Conservation (phyloP, 2,113 vertebrate genomes). For the Bubo blakistoni region DNA sequence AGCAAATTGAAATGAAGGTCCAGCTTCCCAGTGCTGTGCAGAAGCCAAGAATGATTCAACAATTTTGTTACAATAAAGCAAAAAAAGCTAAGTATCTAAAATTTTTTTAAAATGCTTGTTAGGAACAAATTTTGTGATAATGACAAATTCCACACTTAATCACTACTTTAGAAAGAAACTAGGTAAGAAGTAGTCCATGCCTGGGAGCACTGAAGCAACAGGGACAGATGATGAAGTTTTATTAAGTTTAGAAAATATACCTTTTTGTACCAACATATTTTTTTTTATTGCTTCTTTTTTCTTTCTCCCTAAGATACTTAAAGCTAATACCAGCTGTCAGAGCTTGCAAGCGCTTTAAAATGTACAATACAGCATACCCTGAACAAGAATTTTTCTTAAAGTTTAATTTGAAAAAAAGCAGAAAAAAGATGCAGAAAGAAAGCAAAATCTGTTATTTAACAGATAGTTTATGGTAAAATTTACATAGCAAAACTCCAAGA, state of each 20-base stretch:
- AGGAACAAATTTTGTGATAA: not conserved
- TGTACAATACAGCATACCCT: not conserved
- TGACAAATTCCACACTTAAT: not conserved
- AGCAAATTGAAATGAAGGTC: not conserved
- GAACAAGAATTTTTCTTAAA: not conserved
- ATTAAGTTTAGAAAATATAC: not conserved
- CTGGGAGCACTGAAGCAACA: not conserved
- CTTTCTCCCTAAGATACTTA: not conserved
- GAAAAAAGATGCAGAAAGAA: not conserved
- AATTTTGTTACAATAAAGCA: not conserved
- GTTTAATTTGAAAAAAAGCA: not conserved
- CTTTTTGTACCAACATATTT: too few species aligned
- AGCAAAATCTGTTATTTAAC: not conserved
- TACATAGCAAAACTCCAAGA: not conserved
- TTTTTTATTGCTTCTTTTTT: not conserved
- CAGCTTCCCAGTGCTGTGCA: not conserved
- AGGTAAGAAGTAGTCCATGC: not conserved
- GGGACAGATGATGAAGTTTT: not conserved
- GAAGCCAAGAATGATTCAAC: not conserved
- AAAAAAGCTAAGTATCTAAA: not conserved
- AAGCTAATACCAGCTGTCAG: not conserved
- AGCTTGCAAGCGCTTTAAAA: not conserved
- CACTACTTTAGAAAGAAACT: not conserved
- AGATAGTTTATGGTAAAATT: not conserved
- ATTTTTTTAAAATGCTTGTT: not conserved